phyloP scores from a whole-genome alignment of 2,888 invertebrate species.

The Notodonta ziczac region DNA sequence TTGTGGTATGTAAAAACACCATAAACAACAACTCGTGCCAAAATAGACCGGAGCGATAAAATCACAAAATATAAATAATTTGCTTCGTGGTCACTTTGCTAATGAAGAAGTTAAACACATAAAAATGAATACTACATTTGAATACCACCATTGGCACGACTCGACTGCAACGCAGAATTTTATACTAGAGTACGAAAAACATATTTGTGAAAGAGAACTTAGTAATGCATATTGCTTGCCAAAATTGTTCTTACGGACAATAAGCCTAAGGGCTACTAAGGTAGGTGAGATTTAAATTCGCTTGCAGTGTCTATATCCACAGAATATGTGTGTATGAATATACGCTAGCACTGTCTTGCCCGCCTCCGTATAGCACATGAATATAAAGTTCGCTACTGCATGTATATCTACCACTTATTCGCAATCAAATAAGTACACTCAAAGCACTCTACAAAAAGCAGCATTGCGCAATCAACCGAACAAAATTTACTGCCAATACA shows the following conservation, averaged over 20 bases:
- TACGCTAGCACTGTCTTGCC: too few species aligned
- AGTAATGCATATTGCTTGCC: constrained; percentile 44
- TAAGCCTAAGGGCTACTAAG: background rate
- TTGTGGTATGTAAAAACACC: too few species aligned
- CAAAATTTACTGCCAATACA: constrained; percentile 11
- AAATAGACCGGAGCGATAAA: too few species aligned
- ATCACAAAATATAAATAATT: constrained; percentile 6
- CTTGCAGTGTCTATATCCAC: constrained; percentile 11
- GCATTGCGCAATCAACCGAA: background rate
- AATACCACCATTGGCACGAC: constrained; percentile 24
- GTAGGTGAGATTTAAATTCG: constrained; percentile 11
- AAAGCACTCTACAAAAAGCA: background rate
- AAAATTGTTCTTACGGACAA: constrained; percentile 38
- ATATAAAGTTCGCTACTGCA: too few species aligned
- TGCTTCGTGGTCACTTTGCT: too few species aligned
- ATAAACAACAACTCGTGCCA: too few species aligned
- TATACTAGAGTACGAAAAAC: constrained; percentile 46
- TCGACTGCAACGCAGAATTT: constrained; percentile 46
- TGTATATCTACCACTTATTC: background rate
- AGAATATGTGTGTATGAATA: too few species aligned
- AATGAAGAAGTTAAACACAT: background rate
- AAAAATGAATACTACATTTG: constrained; percentile 17
- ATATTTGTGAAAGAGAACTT: constrained; percentile 43
- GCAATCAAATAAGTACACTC: background rate
- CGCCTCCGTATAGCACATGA: too few species aligned